Base-by-base conservation (phyloP, 2,888 invertebrate genomes). In the Balanococcus diminutus region DNA sequence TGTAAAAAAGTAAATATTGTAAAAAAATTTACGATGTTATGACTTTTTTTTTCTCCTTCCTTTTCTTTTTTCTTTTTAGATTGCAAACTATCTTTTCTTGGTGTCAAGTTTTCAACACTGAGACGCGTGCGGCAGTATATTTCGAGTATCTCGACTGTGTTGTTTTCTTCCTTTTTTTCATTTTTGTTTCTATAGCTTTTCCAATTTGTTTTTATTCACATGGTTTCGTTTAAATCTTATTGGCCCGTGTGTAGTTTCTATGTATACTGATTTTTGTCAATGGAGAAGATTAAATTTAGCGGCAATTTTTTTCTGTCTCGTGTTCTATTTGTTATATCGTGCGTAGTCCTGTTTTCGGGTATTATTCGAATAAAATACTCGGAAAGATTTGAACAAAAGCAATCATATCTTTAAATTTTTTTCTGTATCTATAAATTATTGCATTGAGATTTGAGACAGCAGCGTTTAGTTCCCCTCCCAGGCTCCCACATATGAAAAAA, bases 121-220 rank as follows among this genome's bases (percentile, higher is more conserved):
- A 79, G 75, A n/a, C n/a, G 9, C 31, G 31, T 6, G 2, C 4
- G 11, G 31, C 4, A 16, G 72, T 72, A 72, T 31, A 22, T 19
- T 32, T 79, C 75, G 36, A 32, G 36, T 36, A 36, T 79, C 36
- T 36, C 19, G 31, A 28, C 31, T 79, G 6, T n/a, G n/a, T n/a
- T n/a, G 36, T 32, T 9, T 79, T 32, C 36, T 79, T 36, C n/a
- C 36, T 14, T 67, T 67, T 61, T 28, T 79, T 79, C 19, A n/a
- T 36, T 79, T 32, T 79, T 79, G 75, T 79, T 36, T 79, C 75
- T 4, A 67, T 79, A 36, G 75, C 22, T 79, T 79, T 79, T 79
- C 75, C 75, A 79, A 79, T 79, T 79, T 79, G 75, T 79, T 79
- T 79, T 79, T 79, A 36, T 36, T 36, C 75, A 36, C 75, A 36